phyloP scores from a whole-genome alignment of 2,888 invertebrate genomes.

The Chrysodeixis includens region DNA sequence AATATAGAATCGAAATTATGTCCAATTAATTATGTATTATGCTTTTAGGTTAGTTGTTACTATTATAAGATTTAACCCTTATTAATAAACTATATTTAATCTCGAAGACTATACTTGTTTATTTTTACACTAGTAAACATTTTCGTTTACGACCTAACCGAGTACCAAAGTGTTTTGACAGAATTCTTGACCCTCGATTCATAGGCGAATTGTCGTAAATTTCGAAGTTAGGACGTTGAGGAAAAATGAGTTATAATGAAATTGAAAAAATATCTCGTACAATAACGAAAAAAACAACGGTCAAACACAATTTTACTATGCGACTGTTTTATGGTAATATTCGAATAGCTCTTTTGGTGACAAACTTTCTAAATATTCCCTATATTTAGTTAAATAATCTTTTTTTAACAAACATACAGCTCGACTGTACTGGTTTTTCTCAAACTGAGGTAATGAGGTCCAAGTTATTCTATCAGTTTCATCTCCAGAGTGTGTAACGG shows the following conservation, averaged over 20 bases:
- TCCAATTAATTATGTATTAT: slow-evolving; percentile 6
- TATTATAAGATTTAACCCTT: slow-evolving; percentile 21
- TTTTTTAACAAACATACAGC: slow-evolving; percentile 73
- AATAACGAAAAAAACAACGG: too few species aligned
- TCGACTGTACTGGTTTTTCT: slow-evolving; percentile 68
- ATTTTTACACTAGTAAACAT: not conserved
- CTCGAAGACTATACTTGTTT: not conserved
- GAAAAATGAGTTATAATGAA: too few species aligned
- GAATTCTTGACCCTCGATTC: too few species aligned
- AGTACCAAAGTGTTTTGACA: too few species aligned
- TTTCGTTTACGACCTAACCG: too few species aligned
- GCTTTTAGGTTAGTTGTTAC: slow-evolving; percentile 24
- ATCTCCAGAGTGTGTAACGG: slow-evolving; percentile 26
- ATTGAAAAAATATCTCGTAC: too few species aligned
- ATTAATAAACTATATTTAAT: slow-evolving; percentile 29
- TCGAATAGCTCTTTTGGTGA: slow-evolving; percentile 70
- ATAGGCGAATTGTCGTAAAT: too few species aligned
- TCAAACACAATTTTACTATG: slow-evolving; percentile 17
- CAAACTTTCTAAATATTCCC: slow-evolving; percentile 76
- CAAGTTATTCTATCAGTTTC: slow-evolving; percentile 59
- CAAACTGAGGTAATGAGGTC: slow-evolving; percentile 59
- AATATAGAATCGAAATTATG: slow-evolving; percentile 5
- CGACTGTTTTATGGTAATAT: slow-evolving; percentile 67
- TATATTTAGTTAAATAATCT: slow-evolving; percentile 76
- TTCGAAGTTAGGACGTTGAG: too few species aligned